These are phyloP conservation scores for Calephelis virginiensis DNA, from an alignment of 1,140 invertebrate species.

Conservation along the genomic window DNA sequence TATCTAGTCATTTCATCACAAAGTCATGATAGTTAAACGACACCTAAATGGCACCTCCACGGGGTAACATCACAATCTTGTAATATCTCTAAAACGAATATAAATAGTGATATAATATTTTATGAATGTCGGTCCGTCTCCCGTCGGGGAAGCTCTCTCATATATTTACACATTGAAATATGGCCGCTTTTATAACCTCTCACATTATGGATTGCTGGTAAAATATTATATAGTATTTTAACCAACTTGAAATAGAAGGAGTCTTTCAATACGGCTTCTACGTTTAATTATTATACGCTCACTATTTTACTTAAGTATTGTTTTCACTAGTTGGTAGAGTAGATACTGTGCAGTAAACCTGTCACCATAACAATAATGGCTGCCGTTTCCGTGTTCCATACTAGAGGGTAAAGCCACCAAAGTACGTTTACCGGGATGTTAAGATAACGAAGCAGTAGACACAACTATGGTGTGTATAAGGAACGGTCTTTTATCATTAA, in stretches of 20 bases:
- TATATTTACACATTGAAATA: conserved; percentile 75
- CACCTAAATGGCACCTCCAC: conserved; percentile 27
- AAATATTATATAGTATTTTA: conserved; percentile 32
- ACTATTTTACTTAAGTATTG: conserved; percentile 28
- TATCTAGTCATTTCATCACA: too few species aligned
- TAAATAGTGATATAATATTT: conserved; percentile 65
- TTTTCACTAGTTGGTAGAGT: background rate
- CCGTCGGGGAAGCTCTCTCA: conserved; percentile 33
- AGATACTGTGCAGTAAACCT: too few species aligned
- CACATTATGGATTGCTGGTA: conserved; percentile 69
- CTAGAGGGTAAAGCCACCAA: too few species aligned
- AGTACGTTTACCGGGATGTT: too few species aligned
- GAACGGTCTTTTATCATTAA: too few species aligned
- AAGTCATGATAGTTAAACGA: background rate
- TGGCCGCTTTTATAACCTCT: conserved; percentile 57
- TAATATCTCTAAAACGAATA: conserved; percentile 52
- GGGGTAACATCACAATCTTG: conserved; percentile 31
- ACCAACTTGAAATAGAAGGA: too few species aligned
- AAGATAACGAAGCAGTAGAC: too few species aligned
- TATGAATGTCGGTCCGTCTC: conserved; percentile 42
- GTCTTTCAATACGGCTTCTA: too few species aligned
- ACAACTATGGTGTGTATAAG: too few species aligned
- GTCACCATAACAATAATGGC: too few species aligned
- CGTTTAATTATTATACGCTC: conserved; percentile 7
- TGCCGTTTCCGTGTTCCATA: too few species aligned